Percentiles rank a stretch among this genome's conserved stretches.
Conservation (phyloP, 2,888 invertebrate genomes). For the Cosmia pyralina region DNA sequence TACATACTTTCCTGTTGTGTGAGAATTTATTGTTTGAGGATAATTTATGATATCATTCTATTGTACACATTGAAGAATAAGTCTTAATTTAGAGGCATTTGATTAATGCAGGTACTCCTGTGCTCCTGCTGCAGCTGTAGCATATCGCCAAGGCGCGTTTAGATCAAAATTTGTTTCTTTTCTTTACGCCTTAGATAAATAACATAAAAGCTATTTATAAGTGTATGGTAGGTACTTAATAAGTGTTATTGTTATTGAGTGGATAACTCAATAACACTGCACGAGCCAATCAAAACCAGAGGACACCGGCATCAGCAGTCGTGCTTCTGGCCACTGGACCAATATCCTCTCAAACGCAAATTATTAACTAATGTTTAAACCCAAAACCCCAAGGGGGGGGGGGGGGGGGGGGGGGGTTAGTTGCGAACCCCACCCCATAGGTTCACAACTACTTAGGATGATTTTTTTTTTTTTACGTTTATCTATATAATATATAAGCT, state of each 20-base stretch:
- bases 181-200: neutral
- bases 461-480: too few species aligned
- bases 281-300: neutral
- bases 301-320: neutral
- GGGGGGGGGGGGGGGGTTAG: too few species aligned
- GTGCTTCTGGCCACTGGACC: neutral
- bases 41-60: constrained; percentile 12
- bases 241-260: too few species aligned
- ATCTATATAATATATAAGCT: too few species aligned
- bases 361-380: too few species aligned
- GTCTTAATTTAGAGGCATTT: neutral
- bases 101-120: neutral
- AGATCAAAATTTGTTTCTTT: neutral
- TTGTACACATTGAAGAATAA: neutral
- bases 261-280: too few species aligned
- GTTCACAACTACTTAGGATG: too few species aligned
- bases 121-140: too few species aligned
- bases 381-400: too few species aligned
- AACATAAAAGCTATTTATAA: neutral
- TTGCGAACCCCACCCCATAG: too few species aligned
- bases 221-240: neutral
- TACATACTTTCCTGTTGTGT: constrained; percentile 5
- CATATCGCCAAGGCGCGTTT: too few species aligned
- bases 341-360: too few species aligned
- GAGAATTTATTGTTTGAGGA: constrained; percentile 23